A percentile compares a stretch with the other conserved stretches of the same genome.
These are phyloP conservation scores for Trinorchestia longiramus DNA, from an alignment of 1,140 invertebrate species.

Conservation along the genomic window DNA sequence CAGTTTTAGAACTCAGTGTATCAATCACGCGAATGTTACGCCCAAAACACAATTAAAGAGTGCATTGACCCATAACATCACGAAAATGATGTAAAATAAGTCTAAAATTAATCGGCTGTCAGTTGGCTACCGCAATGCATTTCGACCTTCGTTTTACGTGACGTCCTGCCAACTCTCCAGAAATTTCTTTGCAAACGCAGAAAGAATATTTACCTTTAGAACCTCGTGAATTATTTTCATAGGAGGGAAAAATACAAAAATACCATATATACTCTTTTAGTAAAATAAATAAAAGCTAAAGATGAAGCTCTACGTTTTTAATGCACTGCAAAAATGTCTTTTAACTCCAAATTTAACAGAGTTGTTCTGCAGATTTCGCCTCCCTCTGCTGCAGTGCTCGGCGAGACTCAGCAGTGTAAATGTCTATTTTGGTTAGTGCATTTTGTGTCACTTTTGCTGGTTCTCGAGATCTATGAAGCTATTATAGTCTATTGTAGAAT, in stretches of 20 bases:
- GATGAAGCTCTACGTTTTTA: background rate
- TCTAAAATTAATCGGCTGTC: background rate
- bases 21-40: background rate
- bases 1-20: background rate
- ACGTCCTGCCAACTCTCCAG: background rate
- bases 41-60: background rate
- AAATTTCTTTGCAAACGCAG: background rate
- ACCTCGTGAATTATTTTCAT: background rate
- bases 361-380: background rate
- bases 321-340: background rate
- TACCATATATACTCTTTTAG: background rate
- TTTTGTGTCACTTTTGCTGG: background rate
- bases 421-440: background rate
- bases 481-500: background rate
- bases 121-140: background rate
- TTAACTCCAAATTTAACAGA: background rate
- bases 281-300: background rate
- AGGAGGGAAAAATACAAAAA: background rate
- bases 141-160: background rate
- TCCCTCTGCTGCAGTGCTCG: background rate
- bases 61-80: background rate
- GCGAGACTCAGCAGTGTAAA: background rate
- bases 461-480: background rate
- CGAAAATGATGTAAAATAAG: background rate
- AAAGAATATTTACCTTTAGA: background rate